Evolutionary conservation across 2,113 vertebrate species (phyloP), one percentile per base, ranked within the genome.

Genomic region (Callithrix jacchus): DNA sequence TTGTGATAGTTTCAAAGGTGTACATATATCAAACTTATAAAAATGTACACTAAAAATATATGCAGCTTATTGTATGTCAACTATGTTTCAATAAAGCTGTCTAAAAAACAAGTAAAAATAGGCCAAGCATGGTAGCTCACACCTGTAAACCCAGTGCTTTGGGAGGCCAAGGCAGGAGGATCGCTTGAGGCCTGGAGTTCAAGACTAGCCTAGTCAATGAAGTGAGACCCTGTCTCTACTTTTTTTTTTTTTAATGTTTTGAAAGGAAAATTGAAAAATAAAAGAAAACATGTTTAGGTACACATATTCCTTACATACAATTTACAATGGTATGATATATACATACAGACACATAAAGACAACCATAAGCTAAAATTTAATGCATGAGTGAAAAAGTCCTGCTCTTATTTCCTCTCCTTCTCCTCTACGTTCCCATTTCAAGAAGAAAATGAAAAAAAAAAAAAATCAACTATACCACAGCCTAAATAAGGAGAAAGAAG

Each of bases 41-140:
- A 58, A 42, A 68, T 21, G 16, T 21, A 49, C 35, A 23, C 11
- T 45, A 21, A 25, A 56, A 54, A 49, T 20, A 84, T 21, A 18
- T 12, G 1, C 11, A 25, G 20, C 35, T 91, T 42, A 74, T 0
- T 42, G 25, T 30, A 42, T 42, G 8, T 61, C 83, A 42, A 58
- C 20, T 84, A 82, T 1, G 84, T 5, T 18, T 61, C 8, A 58
- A 79, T 30, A 83, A 88, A 85, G 42, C 20, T 80, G 3, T 25
- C 49, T 74, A 64, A 12, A 58, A 74, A 76, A 89, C 17, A 76
- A 30, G 42, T n/a, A 21, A 92, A 87, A 90, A n/a, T 40, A n/a
- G 12, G 27, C 27, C 61, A 64, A 64, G 61, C 61, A 64, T 30
- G 61, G 61, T 64, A 64, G 12, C 27, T 64, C 12, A 64, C 61